A percentile compares a stretch with the other conserved stretches of the same genome.
phyloP scores from a whole-genome alignment of 1,140 invertebrate species.

The Metaphire vulgaris region DNA sequence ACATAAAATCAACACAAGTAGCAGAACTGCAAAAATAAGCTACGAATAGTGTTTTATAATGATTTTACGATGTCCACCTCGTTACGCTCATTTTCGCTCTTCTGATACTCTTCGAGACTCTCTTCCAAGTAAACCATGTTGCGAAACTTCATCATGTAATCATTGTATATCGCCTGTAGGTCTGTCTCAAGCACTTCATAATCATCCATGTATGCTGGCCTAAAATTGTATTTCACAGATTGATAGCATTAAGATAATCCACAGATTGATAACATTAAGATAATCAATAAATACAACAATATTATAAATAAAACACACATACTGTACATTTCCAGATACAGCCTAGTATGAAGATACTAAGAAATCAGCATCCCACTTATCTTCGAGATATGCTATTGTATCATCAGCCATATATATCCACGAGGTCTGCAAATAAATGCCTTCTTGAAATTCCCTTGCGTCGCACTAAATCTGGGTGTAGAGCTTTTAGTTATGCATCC shows the following conservation, averaged over 20 bases:
- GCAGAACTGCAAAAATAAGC: too few relatives aligned
- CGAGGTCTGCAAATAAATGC: too few relatives aligned
- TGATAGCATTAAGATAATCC: constrained; percentile 14
- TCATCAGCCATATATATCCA: too few relatives aligned
- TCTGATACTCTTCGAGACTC: constrained; percentile 64
- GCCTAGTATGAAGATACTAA: not conserved
- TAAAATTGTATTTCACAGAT: constrained; percentile 44
- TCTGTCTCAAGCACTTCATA: constrained; percentile 85
- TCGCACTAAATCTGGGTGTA: too few relatives aligned
- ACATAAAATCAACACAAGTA: too few relatives aligned
- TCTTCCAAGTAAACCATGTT: constrained; percentile 77
- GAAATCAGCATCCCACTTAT: too few relatives aligned
- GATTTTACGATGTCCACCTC: constrained; percentile 58
- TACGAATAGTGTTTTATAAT: not conserved
- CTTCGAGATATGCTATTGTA: too few relatives aligned
- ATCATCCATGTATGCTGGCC: constrained; percentile 95
- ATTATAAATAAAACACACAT: not conserved
- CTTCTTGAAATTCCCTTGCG: too few relatives aligned
- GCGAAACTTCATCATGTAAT: constrained; percentile 79
- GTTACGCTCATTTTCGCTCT: constrained; percentile 64
- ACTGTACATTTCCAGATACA: not conserved
- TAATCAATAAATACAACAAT: not conserved
- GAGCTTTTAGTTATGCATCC: too few relatives aligned
- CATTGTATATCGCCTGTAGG: constrained; percentile 73
- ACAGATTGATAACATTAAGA: not conserved